Percentiles rank a stretch among this genome's conserved stretches.
Conservation (phyloP, 2,888 invertebrate genomes). For the Hemithea aestivaria region DNA sequence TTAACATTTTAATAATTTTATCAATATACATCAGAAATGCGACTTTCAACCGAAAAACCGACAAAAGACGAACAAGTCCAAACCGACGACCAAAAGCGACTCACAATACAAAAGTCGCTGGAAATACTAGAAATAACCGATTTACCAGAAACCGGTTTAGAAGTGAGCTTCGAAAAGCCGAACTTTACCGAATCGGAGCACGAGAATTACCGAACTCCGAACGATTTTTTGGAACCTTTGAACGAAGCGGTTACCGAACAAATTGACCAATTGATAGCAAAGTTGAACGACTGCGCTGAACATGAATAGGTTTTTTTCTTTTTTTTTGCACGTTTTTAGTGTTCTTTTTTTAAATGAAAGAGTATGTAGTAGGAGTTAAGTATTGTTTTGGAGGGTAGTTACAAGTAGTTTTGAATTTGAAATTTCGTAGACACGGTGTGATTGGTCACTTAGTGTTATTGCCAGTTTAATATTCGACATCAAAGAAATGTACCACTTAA, state of each 20-base stretch:
- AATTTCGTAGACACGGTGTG: conserved; percentile 12
- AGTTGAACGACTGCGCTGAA: conserved; percentile 54
- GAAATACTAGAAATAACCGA: conserved; percentile 57
- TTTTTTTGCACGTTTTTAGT: background rate
- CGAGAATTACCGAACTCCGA: conserved; percentile 61
- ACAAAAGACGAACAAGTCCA: conserved; percentile 51
- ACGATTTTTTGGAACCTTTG: conserved; percentile 58
- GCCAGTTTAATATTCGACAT: background rate
- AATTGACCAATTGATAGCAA: conserved; percentile 64
- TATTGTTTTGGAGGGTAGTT: background rate
- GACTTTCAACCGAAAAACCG: conserved; percentile 33
- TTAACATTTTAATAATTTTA: no score
- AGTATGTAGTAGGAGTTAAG: background rate
- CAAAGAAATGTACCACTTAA: background rate
- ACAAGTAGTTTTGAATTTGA: background rate
- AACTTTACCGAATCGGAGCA: conserved; percentile 53
- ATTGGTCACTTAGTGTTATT: conserved; percentile 11
- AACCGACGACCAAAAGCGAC: conserved; percentile 38
- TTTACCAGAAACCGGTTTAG: conserved; percentile 40
- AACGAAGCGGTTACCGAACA: conserved; percentile 61
- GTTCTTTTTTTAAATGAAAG: conserved; percentile 1
- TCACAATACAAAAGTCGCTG: conserved; percentile 51
- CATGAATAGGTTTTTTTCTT: conserved; percentile 38
- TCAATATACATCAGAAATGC: conserved; percentile 11
- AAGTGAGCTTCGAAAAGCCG: conserved; percentile 60